Conservation (phyloP, 2,797 vertebrate species). For the Xiphophorus birchmanni region DNA sequence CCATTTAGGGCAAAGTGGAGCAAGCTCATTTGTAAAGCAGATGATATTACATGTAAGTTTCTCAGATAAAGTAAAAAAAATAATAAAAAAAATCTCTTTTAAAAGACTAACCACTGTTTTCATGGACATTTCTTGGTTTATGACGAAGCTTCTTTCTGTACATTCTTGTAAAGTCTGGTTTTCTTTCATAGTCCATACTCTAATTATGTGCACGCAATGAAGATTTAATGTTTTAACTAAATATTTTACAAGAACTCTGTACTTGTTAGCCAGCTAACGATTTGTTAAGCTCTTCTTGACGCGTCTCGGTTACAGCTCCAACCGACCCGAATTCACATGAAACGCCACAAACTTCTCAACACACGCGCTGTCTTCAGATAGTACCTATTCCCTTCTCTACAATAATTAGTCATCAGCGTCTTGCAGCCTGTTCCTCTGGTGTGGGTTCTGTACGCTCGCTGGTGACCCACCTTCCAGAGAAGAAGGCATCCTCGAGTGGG, state of each 20-base stretch:
- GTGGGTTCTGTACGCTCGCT: background rate
- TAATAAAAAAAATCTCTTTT: background rate
- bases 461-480: slow-evolving; percentile 8
- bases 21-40: background rate
- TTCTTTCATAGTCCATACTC: background rate
- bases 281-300: background rate
- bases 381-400: slow-evolving; percentile 1
- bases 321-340: background rate
- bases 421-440: slow-evolving; percentile 1
- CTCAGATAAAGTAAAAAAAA: background rate
- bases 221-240: background rate
- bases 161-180: background rate
- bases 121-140: background rate
- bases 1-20: background rate
- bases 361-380: background rate
- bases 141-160: background rate
- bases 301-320: background rate
- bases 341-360: background rate
- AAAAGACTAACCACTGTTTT: background rate
- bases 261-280: background rate
- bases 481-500: background rate
- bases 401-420: slow-evolving; percentile 1
- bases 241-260: background rate
- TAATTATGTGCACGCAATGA: background rate
- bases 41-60: too few species aligned